Evolutionary conservation across 2,888 invertebrate genomes (phyloP).

Genomic region (Sericinus montela): DNA sequence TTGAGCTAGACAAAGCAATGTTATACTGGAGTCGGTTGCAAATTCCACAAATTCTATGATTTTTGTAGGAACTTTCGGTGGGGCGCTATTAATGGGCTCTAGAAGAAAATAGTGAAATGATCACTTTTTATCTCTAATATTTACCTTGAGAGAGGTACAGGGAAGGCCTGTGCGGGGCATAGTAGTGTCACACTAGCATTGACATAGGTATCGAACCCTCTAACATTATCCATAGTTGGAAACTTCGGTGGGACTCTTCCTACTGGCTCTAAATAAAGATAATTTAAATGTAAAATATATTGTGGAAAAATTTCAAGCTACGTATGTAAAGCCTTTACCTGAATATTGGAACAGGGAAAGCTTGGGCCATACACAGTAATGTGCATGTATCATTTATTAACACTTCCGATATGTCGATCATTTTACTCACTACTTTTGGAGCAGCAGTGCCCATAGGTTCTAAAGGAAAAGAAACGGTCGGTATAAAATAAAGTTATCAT

Average conservation of each 20-base stretch:
- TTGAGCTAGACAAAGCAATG: conserved; percentile 85
- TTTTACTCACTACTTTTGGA: conserved; percentile 82
- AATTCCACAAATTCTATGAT: conserved; percentile 69
- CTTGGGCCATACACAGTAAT: conserved; percentile 83
- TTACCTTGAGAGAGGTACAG: conserved; percentile 82
- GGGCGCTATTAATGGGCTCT: conserved; percentile 86
- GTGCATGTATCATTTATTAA: conserved; percentile 51
- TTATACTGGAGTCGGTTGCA: conserved; percentile 70
- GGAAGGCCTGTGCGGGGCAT: conserved; percentile 86
- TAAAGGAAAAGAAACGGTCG: conserved; percentile 48
- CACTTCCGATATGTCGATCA: conserved; percentile 68
- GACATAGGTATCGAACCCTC: conserved; percentile 69
- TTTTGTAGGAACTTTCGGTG: conserved; percentile 82
- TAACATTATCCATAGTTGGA: conserved; percentile 83
- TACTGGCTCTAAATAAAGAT: conserved; percentile 72
- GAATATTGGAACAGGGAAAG: conserved; percentile 83
- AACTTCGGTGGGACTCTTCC: conserved; percentile 84
- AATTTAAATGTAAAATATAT: conserved; percentile 26
- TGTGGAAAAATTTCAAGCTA: conserved; percentile 16
- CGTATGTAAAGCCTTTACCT: conserved; percentile 66
- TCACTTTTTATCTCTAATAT: conserved; percentile 26
- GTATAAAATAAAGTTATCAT: conserved; percentile 15
- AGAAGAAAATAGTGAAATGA: conserved; percentile 46
- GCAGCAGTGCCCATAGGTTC: conserved; percentile 85
- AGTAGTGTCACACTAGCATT: conserved; percentile 80